phyloP scores from a whole-genome alignment of 2,113 vertebrate species.

The Spilogale gracilis region DNA sequence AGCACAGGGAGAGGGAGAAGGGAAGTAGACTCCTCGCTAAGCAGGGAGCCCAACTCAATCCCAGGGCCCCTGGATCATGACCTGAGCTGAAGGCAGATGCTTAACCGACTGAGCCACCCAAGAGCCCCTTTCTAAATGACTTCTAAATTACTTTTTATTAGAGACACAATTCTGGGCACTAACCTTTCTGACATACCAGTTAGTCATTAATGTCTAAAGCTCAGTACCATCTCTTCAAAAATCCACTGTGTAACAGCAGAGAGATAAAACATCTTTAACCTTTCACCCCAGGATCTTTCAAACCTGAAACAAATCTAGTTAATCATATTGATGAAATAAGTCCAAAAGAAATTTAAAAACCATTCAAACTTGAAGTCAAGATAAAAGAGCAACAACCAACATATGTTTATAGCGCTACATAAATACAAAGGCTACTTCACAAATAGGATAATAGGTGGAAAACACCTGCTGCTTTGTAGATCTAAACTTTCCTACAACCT shows the following conservation, averaged over 20 bases:
- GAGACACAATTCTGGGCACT: constrained; percentile 64
- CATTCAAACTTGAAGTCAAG: constrained; percentile 28
- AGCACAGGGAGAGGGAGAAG: neutral
- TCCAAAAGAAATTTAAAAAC: neutral
- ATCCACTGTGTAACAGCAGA: constrained; percentile 85
- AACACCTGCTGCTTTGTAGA: neutral
- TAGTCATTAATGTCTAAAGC: constrained; percentile 83
- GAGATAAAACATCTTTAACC: constrained; percentile 86
- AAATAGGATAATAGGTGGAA: neutral
- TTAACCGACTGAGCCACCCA: neutral
- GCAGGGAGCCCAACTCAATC: neutral
- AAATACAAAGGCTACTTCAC: neutral
- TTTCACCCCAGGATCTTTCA: constrained; percentile 84
- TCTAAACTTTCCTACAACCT: neutral
- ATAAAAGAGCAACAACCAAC: neutral
- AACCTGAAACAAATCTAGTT: constrained; percentile 78
- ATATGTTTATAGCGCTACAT: neutral
- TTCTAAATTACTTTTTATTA: constrained; percentile 34
- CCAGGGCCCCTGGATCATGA: neutral
- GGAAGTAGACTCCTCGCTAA: neutral
- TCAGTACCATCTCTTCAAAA: constrained; percentile 73
- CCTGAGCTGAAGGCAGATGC: neutral
- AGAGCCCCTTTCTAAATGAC: neutral
- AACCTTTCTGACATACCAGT: constrained; percentile 83
- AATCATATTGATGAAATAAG: constrained; percentile 75